Base-by-base conservation (phyloP, 1,140 invertebrate species). In the Atopsyche davidsoni region DNA sequence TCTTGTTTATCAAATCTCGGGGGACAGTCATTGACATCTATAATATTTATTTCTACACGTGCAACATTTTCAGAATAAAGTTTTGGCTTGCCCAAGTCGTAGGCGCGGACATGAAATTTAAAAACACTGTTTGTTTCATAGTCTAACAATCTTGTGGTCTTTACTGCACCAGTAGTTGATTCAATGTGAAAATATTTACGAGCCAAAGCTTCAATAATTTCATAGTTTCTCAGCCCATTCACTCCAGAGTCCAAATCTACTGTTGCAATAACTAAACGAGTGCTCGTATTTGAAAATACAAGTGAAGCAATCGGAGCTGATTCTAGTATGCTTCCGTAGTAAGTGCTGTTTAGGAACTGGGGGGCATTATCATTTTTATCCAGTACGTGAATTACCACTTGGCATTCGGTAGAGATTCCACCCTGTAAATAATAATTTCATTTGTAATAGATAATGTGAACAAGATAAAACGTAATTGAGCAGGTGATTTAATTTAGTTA, bases 331-430 rank as follows among this genome's bases (percentile, higher is more conserved):
- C 75, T 72, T 2, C 90, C 90, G 23, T 71, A 70, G 63, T 89
- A 93, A 40, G 75, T 65, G 2, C 69, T 70, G 58, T 84, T 76
- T 10, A 80, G 60, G 64, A 93, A 92, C 41, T 71, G 69, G 1
- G 90, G 90, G 11, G 78, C 67, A 69, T 92, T 92, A 62, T 93
- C 89, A 66, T 93, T 86, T 46, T 69, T 72, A 63, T 86, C 85
- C 24, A 84, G 64, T 24, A 87, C 76, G 60, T 86, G 83, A 10
- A 87, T 74, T 31, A 85, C 76, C 3, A 86, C 69, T 56, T 75
- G 78, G 48, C 81, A 83, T 4, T 58, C 63, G 0, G 83, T 79
- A 13, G 75, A 77, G 2, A 76, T 75, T 4, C 79, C 34, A n/a
- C 51, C 42, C 55, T 57, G 31, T 28, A 49, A 57, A 48, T 43